A percentile compares a stretch with the other conserved stretches of the same genome.
Evolutionary conservation across 1,140 invertebrate species (phyloP).

Genomic region (Diploscapter pachys): DNA sequence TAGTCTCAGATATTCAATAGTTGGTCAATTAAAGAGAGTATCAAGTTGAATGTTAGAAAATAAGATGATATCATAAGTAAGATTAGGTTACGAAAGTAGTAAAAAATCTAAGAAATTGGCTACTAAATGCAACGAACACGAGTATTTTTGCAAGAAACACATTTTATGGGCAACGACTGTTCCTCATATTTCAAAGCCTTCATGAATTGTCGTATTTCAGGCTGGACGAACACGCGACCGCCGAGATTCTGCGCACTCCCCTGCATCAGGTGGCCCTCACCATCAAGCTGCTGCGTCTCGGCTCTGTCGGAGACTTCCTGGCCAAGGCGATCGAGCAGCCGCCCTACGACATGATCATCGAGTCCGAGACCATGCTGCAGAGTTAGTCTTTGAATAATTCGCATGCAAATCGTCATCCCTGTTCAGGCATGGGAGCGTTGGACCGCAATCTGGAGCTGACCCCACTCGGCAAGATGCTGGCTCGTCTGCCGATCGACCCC

Average conservation of each 20-base stretch:
- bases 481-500: slow-evolving; percentile 63
- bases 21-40: no score
- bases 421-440: slow-evolving; percentile 63
- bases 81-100: not conserved
- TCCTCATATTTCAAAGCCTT: not conserved
- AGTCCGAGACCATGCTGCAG: slow-evolving; percentile 62
- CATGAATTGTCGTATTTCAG: slow-evolving; percentile 38
- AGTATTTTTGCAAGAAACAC: not conserved
- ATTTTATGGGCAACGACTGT: not conserved
- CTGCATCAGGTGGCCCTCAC: slow-evolving; percentile 62
- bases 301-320: slow-evolving; percentile 61
- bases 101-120: no score
- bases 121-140: no score
- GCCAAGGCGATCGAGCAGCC: slow-evolving; percentile 64
- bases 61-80: no score
- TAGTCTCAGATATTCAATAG: no score
- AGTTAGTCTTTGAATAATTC: slow-evolving; percentile 43
- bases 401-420: not conserved
- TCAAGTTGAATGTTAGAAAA: no score
- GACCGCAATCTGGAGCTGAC: slow-evolving; percentile 63
- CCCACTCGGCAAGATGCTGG: slow-evolving; percentile 62
- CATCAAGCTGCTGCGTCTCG: slow-evolving; percentile 63
- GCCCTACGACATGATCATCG: slow-evolving; percentile 63
- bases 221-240: slow-evolving; percentile 63
- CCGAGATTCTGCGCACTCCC: slow-evolving; percentile 64